Conservation (phyloP, 2,888 invertebrate species). For the Yponomeuta cagnagella region DNA sequence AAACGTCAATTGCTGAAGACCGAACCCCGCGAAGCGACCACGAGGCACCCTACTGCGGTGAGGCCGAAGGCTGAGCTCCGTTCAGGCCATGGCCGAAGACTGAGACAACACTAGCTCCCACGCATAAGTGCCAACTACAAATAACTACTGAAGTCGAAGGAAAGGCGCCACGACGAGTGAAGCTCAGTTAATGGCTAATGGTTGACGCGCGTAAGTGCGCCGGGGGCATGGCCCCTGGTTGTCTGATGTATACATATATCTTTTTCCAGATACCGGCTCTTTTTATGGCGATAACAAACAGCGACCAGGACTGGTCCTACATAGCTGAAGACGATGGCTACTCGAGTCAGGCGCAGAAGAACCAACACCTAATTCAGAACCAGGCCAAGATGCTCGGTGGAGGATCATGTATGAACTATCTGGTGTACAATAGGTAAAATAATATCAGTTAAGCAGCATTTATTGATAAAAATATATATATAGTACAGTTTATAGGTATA, state of each 20-base stretch:
- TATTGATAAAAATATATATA: not conserved
- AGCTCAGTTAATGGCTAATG: too few species aligned
- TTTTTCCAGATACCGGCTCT: not conserved
- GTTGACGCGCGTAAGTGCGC: too few species aligned
- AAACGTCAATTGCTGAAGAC: too few species aligned
- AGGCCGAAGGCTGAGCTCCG: too few species aligned
- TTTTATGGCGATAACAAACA: conserved; percentile 9
- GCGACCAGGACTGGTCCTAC: conserved; percentile 12
- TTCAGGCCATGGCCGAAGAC: too few species aligned
- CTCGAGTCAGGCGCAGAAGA: conserved; percentile 7
- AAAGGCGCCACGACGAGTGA: too few species aligned
- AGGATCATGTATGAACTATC: conserved; percentile 12
- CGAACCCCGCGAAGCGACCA: too few species aligned
- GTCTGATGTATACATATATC: not conserved
- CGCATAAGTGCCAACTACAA: too few species aligned
- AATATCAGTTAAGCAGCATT: not conserved
- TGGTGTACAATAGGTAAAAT: conserved; percentile 26
- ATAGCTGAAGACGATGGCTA: conserved; percentile 10
- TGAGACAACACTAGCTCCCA: too few species aligned
- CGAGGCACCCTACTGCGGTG: too few species aligned
- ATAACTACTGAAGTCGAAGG: too few species aligned
- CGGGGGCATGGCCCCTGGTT: too few species aligned
- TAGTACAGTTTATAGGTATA: not conserved
- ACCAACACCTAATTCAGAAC: not conserved
- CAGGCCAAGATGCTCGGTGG: conserved; percentile 15